Evolutionary conservation across 2,113 vertebrate species (phyloP), one percentile per base, ranked within the genome.

Genomic region (Clinocottus analis): DNA sequence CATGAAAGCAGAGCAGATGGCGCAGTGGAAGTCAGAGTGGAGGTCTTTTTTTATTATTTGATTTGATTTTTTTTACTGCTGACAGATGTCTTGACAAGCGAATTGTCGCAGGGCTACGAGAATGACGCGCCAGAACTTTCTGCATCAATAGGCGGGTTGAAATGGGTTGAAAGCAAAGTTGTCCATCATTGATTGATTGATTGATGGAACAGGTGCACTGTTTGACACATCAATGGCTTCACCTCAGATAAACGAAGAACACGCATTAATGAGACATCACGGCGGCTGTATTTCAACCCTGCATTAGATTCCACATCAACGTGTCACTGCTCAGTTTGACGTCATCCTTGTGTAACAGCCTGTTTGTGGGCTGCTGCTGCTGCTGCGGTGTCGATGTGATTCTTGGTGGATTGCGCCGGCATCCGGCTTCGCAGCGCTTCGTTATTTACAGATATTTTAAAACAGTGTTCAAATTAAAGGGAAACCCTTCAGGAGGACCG

Each of bases 31-130:
- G 58, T 81, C 62, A 67, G 45, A 70, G 31, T 35, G 27, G 29
- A 77, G 60, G 49, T 74, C 29, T 9, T 79, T 67, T 37, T 10
- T 37, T 37, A n/a, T 37, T 37, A 7, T 37, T 37, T 37, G 1
- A n/a, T n/a, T n/a, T n/a, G n/a, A n/a, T n/a, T n/a, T 78, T 72
- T 39, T 41, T 75, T 41, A 23, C 66, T 65, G 43, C 61, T 31
- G 67, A 49, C 65, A 39, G 72, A 72, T 56, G 12, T 41, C 55
- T 62, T 77, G 27, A 84, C 64, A 11, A 17, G 35, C 70, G 71
- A 72, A 70, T 83, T 76, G 47, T 21, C 35, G 64, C 47, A 61
- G 10, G 62, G 11, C 45, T 41, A 27, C 2, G 31, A 16, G 39
- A 23, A 12, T 43, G 16, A 71, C 65, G 23, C 5, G n/a, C n/a